These are phyloP conservation scores for Drosophila macrothrix DNA, from an alignment of 2,888 invertebrate genomes.

Conservation along the genomic window DNA sequence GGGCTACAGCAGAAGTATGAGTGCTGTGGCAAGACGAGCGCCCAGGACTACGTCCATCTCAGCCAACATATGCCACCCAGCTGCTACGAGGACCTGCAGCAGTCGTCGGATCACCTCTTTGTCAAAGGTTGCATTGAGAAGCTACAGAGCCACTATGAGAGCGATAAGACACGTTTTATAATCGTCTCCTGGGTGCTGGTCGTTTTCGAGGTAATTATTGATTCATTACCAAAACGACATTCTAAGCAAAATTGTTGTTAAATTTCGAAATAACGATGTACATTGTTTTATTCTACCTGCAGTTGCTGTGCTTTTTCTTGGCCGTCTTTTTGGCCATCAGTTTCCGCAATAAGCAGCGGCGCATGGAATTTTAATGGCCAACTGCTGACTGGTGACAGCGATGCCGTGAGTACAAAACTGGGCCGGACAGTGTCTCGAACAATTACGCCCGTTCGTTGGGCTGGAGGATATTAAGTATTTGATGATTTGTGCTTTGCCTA, in stretches of 20 bases:
- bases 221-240: not conserved
- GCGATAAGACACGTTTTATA: slow-evolving; percentile 86
- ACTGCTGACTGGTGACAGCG: slow-evolving; percentile 11
- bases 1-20: slow-evolving; percentile 76
- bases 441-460: slow-evolving; percentile 10
- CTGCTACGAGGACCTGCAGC: slow-evolving; percentile 72
- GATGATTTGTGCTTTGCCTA: slow-evolving; percentile 41
- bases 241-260: not conserved
- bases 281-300: slow-evolving; percentile 17
- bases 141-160: slow-evolving; percentile 72
- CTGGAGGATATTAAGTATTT: slow-evolving; percentile 52
- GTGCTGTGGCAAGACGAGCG: slow-evolving; percentile 83
- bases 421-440: slow-evolving; percentile 6
- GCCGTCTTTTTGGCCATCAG: slow-evolving; percentile 75
- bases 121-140: slow-evolving; percentile 74
- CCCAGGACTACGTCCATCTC: slow-evolving; percentile 79
- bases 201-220: slow-evolving; percentile 88
- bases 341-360: slow-evolving; percentile 82
- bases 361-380: slow-evolving; percentile 78
- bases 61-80: slow-evolving; percentile 70
- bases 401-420: slow-evolving; percentile 60
- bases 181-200: slow-evolving; percentile 89
- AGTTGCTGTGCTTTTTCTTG: slow-evolving; percentile 74
- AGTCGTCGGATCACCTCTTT: slow-evolving; percentile 57
- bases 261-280: slow-evolving; percentile 12